Conservation (phyloP, 2,113 vertebrate genomes). For the Tauraco erythrolophus region DNA sequence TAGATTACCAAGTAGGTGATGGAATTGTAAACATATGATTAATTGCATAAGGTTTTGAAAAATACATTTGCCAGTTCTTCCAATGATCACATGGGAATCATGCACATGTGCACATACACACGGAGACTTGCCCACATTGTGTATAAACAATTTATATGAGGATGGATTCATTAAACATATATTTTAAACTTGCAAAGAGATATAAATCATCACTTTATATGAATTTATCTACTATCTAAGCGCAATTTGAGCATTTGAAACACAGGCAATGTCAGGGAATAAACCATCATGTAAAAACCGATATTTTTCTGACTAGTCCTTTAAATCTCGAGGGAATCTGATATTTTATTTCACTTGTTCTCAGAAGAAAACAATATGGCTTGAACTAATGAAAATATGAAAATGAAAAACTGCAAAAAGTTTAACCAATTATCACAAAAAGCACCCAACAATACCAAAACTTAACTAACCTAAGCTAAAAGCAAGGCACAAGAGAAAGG, state of each 20-base stretch:
- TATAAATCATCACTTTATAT: background rate
- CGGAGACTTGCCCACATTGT: background rate
- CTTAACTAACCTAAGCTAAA: background rate
- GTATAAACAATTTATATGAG: background rate
- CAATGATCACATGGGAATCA: background rate
- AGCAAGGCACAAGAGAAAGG: background rate
- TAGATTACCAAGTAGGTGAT: background rate
- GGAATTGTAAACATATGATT: background rate
- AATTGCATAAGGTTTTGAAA: background rate
- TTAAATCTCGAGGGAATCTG: background rate
- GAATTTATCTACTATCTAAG: background rate
- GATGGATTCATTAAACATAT: background rate
- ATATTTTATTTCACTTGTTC: background rate
- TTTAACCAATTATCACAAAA: background rate
- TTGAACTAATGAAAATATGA: background rate
- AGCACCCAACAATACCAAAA: background rate
- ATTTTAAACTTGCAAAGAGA: background rate
- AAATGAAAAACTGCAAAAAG: background rate
- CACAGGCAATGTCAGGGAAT: background rate
- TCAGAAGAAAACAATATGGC: background rate
- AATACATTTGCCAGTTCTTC: background rate
- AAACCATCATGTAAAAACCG: background rate
- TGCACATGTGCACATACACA: background rate
- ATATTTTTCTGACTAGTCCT: background rate
- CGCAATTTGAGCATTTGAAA: background rate